Base-by-base conservation (phyloP, 2,113 vertebrate genomes). In the Tupaia tana region DNA sequence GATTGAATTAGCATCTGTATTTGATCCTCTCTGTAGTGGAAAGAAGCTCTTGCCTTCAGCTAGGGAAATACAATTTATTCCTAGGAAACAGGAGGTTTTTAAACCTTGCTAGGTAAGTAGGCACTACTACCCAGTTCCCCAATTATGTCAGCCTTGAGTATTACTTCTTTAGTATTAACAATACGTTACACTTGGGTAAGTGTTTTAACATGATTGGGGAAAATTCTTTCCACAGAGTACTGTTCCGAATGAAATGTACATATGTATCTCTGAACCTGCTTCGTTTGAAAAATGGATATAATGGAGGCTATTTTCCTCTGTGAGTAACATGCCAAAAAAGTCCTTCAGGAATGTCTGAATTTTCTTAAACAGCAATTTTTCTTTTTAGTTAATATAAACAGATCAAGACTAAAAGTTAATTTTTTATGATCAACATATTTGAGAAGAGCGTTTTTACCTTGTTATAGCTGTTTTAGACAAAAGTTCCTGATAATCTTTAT, bases 1-100 rank as follows among this genome's bases (percentile, higher is more conserved):
- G 31, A 92, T 95, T 96, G 18, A 96, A 95, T 79, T 61, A 83
- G 8, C 81, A 58, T 54, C 92, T 97, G 58, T 16, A 13, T 97
- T 97, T 97, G 86, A 31, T 82, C 54, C 5, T 93, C 24, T 89
- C 61, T 86, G 83, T 69, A 80, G 64, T 95, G 34, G 81, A 93
- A 96, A 94, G 71, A 84, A 95, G 24, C 20, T 1, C 59, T 29
- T 93, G n/a, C 34, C 67, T 71, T 77, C 84, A 80, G 29, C 31
- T 91, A 27, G 97, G n/a, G 15, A 61, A 9, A 20, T 83, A 70
- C 58, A 66, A 7, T 96, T 91, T 54, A 29, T 5, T 74, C 59
- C 31, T 73, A 71, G 18, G 92, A 86, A 96, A 89, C 85, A 75
- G 24, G 24, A 61, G 34, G 69, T 80, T 87, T 78, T 96, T 89